Evolutionary conservation across 2,888 invertebrate species (phyloP).

Genomic region (Caenorhabditis afra): DNA sequence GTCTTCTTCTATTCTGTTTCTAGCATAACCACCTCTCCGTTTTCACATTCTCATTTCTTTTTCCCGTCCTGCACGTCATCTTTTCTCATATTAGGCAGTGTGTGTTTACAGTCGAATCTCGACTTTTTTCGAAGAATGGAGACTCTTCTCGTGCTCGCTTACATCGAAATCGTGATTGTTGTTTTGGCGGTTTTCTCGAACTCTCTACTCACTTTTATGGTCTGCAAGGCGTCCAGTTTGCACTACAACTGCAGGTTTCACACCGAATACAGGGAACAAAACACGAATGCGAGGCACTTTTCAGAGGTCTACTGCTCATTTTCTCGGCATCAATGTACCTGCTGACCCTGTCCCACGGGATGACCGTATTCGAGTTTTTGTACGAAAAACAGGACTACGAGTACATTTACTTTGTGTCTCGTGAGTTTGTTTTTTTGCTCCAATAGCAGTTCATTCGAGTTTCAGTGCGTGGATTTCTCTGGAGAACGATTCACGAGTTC

Average conservation of each 20-base stretch:
- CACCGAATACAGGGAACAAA: too few relatives aligned
- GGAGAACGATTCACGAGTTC: constrained; percentile 33
- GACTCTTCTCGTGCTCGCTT: constrained; percentile 25
- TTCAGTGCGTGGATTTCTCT: constrained; percentile 16
- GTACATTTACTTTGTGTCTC: constrained; percentile 34
- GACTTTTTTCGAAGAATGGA: constrained; percentile 5
- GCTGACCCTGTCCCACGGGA: constrained; percentile 25
- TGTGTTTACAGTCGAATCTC: background rate
- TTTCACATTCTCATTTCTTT: background rate
- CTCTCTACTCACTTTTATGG: constrained; percentile 24
- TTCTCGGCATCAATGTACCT: constrained; percentile 37
- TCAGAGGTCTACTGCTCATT: constrained; percentile 28
- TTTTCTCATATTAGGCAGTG: background rate
- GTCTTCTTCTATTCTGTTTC: background rate
- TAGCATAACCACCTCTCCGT: background rate
- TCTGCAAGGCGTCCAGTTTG: constrained; percentile 26
- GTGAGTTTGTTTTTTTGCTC: background rate
- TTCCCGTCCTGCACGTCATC: background rate
- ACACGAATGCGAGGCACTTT: background rate
- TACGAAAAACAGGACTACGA: constrained; percentile 25
- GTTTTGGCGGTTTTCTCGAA: constrained; percentile 24
- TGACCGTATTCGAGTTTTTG: constrained; percentile 45
- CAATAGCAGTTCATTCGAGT: too few relatives aligned
- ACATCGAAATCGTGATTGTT: constrained; percentile 30
- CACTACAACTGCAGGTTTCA: constrained; percentile 40